A percentile compares a stretch with the other conserved stretches of the same genome.
phyloP scores from a whole-genome alignment of 2,888 invertebrate species.

The Heliconius ethilla region DNA sequence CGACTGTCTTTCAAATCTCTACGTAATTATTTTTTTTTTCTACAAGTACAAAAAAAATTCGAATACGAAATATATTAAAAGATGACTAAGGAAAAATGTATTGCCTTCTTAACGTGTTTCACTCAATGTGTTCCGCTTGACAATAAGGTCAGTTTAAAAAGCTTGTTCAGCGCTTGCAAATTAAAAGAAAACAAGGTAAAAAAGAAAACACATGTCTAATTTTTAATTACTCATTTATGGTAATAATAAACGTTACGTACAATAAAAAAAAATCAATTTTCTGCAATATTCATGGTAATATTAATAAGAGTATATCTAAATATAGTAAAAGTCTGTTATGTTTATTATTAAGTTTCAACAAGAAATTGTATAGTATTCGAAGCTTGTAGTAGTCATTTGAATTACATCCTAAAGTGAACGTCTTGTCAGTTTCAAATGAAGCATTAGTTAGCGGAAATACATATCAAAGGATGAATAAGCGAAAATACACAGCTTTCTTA shows the following conservation, averaged over 20 bases:
- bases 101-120: slow-evolving; percentile 1
- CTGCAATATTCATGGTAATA: not conserved
- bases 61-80: slow-evolving; percentile 3
- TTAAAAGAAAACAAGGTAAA: not conserved
- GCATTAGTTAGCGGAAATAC: slow-evolving; percentile 41
- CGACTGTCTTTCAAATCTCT: no score
- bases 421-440: slow-evolving; percentile 35
- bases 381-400: slow-evolving; percentile 6
- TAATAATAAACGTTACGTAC: not conserved
- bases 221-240: not conserved
- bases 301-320: no score
- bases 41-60: not conserved
- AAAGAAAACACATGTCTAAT: no score
- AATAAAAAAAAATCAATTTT: not conserved
- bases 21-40: no score
- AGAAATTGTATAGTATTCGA: slow-evolving; percentile 1
- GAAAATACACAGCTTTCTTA: slow-evolving; percentile 35
- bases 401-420: slow-evolving; percentile 14
- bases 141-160: not conserved
- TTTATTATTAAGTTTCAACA: not conserved
- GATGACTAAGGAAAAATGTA: slow-evolving; percentile 8
- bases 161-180: not conserved
- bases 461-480: slow-evolving; percentile 38
- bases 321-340: not conserved
- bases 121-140: not conserved